phyloP scores from a whole-genome alignment of 2,888 invertebrate genomes.

The Caprella mutica region DNA sequence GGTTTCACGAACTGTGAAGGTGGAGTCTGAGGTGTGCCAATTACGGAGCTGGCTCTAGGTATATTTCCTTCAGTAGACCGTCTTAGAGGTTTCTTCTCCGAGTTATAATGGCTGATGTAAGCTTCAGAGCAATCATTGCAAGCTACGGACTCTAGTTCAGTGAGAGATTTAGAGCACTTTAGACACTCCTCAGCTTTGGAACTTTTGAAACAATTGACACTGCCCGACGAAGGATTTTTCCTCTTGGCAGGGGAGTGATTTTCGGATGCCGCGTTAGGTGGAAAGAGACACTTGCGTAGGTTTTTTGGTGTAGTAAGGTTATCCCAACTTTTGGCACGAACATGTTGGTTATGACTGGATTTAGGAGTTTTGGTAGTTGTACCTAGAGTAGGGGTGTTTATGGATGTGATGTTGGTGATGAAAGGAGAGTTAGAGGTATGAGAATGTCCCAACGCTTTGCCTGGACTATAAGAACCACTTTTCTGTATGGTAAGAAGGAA shows the following conservation, averaged over 20 bases:
- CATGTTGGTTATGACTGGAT: neutral
- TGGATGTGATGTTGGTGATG: neutral
- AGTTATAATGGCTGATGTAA: too few species aligned
- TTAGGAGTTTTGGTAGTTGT: neutral
- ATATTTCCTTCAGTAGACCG: too few species aligned
- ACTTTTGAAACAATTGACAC: too few species aligned
- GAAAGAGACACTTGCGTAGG: constrained; percentile 9
- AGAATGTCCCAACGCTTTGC: neutral
- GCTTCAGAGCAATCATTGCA: too few species aligned
- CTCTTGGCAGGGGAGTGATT: neutral
- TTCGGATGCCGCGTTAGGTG: neutral
- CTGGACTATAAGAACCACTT: constrained; percentile 1
- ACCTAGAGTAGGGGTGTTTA: constrained; percentile 3
- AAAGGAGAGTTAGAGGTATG: neutral
- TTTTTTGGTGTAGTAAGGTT: constrained; percentile 7
- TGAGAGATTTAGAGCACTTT: too few species aligned
- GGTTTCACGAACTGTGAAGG: too few species aligned
- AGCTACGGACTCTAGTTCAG: too few species aligned
- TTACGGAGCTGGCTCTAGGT: too few species aligned
- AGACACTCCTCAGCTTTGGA: too few species aligned
- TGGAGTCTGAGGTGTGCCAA: too few species aligned
- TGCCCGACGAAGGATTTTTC: neutral
- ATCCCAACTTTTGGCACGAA: constrained; percentile 8
- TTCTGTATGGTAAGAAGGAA: too few species aligned
- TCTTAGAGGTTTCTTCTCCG: too few species aligned